phyloP scores from a whole-genome alignment of 92 coral and sea anemone species.

The Ricordea florida region DNA sequence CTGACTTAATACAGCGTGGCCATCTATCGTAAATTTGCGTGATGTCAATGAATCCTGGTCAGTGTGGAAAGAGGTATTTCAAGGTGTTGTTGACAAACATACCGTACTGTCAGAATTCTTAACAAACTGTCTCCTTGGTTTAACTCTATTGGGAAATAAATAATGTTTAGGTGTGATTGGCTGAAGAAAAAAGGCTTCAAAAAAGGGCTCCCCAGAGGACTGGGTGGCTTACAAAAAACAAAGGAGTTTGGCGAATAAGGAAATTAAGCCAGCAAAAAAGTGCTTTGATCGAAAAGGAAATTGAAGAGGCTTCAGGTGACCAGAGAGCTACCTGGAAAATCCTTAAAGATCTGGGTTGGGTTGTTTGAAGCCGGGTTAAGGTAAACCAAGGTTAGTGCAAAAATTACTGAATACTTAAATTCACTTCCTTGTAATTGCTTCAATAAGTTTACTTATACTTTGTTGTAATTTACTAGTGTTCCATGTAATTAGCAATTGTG shows the following conservation, averaged over 20 bases:
- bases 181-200: slow-evolving; percentile 37
- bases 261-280: slow-evolving; percentile 7
- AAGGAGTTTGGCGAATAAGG: slow-evolving; percentile 9
- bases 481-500: too few species aligned
- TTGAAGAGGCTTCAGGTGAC: slow-evolving; percentile 6
- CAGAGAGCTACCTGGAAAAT: slow-evolving; percentile 7
- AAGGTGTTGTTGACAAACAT: slow-evolving; percentile 17
- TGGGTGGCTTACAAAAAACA: slow-evolving; percentile 3
- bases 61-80: slow-evolving; percentile 9
- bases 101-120: slow-evolving; percentile 20
- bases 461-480: too few species aligned
- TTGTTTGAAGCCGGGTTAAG: too few species aligned
- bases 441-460: too few species aligned
- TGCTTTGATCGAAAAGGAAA: slow-evolving; percentile 1
- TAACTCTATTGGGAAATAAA: slow-evolving; percentile 6
- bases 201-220: slow-evolving; percentile 9
- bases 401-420: too few species aligned
- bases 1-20: background rate
- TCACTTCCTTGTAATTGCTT: too few species aligned
- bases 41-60: slow-evolving; percentile 12
- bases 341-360: slow-evolving; percentile 13
- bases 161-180: slow-evolving; percentile 37
- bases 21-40: background rate
- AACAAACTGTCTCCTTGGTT: slow-evolving; percentile 54
- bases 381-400: too few species aligned